phyloP scores from a whole-genome alignment of 2,888 invertebrate species.

The Pimpla rufipes region DNA sequence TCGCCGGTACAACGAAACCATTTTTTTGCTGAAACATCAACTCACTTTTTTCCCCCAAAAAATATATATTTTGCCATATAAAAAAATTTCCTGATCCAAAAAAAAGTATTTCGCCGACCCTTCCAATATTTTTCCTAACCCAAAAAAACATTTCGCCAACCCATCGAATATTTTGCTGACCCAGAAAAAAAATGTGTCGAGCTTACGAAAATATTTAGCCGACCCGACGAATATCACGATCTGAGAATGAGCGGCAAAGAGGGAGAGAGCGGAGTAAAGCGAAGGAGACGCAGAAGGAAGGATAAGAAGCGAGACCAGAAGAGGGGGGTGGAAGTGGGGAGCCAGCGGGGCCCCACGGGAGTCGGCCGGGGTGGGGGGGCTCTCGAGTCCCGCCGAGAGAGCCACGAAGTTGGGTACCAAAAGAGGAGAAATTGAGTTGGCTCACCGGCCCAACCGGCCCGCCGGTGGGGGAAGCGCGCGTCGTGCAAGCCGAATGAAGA shows the following conservation, averaged over 20 bases:
- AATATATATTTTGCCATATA: no score
- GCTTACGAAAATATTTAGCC: no score
- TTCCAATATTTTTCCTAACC: no score
- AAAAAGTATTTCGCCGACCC: no score
- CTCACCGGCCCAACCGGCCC: constrained; percentile 72
- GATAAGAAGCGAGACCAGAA: constrained; percentile 24
- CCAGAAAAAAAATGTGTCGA: no score
- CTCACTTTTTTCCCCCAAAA: no score
- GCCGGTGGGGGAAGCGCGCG: constrained; percentile 59
- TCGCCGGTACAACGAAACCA: no score
- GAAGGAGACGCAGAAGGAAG: constrained; percentile 31
- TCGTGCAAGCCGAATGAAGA: constrained; percentile 68
- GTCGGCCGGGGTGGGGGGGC: constrained; percentile 64
- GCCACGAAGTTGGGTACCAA: constrained; percentile 80
- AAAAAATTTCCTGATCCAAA: no score
- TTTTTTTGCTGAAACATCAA: no score
- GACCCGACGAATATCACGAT: no score
- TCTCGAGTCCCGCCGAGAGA: constrained; percentile 62
- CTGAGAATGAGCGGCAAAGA: not conserved
- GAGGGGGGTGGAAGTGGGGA: constrained; percentile 53
- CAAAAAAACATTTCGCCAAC: no score
- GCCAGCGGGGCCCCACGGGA: constrained; percentile 57
- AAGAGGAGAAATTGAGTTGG: constrained; percentile 83
- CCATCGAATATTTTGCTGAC: no score
- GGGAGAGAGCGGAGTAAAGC: constrained; percentile 42